phyloP scores from a whole-genome alignment of 2,113 vertebrate species.

The Gymnocephalus cernua region DNA sequence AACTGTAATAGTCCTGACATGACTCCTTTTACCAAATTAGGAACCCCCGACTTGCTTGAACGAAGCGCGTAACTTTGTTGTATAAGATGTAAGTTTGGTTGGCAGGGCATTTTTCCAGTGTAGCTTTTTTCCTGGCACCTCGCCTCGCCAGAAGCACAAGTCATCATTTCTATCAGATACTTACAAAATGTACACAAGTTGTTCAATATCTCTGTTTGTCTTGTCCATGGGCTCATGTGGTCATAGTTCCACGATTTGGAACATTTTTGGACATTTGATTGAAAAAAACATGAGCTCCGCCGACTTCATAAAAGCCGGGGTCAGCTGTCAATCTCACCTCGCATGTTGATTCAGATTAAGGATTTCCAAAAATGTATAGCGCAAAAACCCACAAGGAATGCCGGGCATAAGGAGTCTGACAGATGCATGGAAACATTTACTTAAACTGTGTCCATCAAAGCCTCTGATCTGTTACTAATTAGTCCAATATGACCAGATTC shows the following conservation, averaged over 20 bases:
- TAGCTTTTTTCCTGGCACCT: conserved; percentile 74
- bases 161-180: conserved; percentile 77
- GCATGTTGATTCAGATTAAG: conserved; percentile 72
- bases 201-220: conserved; percentile 66
- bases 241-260: conserved; percentile 48
- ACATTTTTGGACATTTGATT: conserved; percentile 52
- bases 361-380: conserved; percentile 78
- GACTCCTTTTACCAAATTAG: conserved; percentile 60
- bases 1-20: conserved; percentile 53
- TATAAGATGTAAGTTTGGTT: conserved; percentile 60
- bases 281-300: conserved; percentile 63
- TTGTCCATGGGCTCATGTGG: conserved; percentile 37
- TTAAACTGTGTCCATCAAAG: conserved; percentile 79
- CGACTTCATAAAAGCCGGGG: conserved; percentile 56
- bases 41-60: conserved; percentile 42
- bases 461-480: conserved; percentile 75
- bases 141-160: conserved; percentile 54
- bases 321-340: conserved; percentile 59
- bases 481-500: conserved; percentile 61
- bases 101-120: conserved; percentile 72
- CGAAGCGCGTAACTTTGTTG: conserved; percentile 61
- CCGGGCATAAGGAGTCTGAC: conserved; percentile 57
- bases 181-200: conserved; percentile 62
- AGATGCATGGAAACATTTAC: conserved; percentile 82
- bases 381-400: conserved; percentile 72